Evolutionary conservation across 2,888 invertebrate genomes (phyloP), one percentile per base, ranked within the genome.

Genomic region (Sinodicranocentrus sp.): DNA sequence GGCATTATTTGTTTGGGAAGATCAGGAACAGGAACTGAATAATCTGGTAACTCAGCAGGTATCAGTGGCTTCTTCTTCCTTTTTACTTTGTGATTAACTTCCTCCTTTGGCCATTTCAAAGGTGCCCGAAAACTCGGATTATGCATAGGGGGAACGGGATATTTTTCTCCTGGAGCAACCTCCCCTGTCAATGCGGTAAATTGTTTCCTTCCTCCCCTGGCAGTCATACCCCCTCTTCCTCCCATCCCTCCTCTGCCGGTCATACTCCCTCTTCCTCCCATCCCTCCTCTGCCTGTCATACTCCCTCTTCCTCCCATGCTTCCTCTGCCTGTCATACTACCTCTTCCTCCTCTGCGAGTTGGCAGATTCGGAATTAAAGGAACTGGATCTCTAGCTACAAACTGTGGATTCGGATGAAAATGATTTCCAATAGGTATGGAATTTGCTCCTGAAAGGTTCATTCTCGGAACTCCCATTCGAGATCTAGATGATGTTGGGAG

Each of bases 41-140:
- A 83, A 33, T 83, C 75, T 15, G 79, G 84, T 8, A 84, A 39
- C 23, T 84, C 84, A n/a, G 79, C 84, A 23, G 84, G 75, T 48
- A 84, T 33, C 10, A 79, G 21, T n/a, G 75, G 75, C 15, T 70
- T 63, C 72, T 83, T 75, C 72, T 75, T 82, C 23, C 72, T 83
- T 43, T 83, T 83, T 0, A 33, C 33, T 75, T 83, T 79, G 10
- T 67, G 63, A 19, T 57, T 78, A 0, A 61, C 65, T 21, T 70
- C 76, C 5, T 83, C 83, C 17, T 77, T 83, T 0, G 61, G 57
- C 63, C 77, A 71, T 57, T 83, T 83, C 23, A 57, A 19, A 0
- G 83, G 83, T 1, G 83, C 83, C 2, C 72, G 76, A 67, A 83
- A 83, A 25, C 48, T 33, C 5, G 83, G 83, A 72, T 83, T 83